Conservation (phyloP, 2,888 invertebrate species). For the Perithous albicinctus region DNA sequence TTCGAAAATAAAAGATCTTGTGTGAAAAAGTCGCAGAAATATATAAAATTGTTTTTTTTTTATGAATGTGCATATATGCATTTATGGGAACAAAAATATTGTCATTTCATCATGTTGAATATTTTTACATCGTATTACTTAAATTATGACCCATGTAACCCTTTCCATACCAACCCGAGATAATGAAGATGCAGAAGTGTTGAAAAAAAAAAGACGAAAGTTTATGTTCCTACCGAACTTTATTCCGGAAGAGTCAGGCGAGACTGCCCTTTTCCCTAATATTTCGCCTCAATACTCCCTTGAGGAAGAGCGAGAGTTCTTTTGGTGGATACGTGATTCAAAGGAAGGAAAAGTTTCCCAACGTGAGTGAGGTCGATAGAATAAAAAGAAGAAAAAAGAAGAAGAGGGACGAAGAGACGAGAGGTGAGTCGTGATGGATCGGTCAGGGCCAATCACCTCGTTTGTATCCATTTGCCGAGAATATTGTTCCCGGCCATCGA, state of each 20-base stretch:
- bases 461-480: slow-evolving; percentile 81
- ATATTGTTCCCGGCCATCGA: slow-evolving; percentile 76
- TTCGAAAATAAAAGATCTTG: neutral
- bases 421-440: slow-evolving; percentile 76
- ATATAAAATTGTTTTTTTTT: too few relatives aligned
- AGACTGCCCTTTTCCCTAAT: slow-evolving; percentile 6
- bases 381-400: too few relatives aligned
- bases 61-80: neutral
- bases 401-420: slow-evolving; percentile 7
- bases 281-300: slow-evolving; percentile 39
- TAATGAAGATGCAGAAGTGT: slow-evolving; percentile 40
- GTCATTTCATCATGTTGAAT: neutral
- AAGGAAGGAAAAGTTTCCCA: slow-evolving; percentile 61
- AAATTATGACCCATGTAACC: too few relatives aligned
- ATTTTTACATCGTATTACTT: neutral
- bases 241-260: slow-evolving; percentile 33
- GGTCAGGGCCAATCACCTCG: slow-evolving; percentile 80
- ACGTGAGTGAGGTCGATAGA: slow-evolving; percentile 51
- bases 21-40: neutral
- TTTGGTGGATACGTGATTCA: slow-evolving; percentile 54
- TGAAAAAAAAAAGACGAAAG: slow-evolving; percentile 50
- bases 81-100: neutral
- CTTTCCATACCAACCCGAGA: neutral
- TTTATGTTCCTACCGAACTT: slow-evolving; percentile 37
- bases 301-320: slow-evolving; percentile 30